A percentile compares a stretch with the other conserved stretches of the same genome.
Conservation (phyloP, 2,888 invertebrate genomes). For the Cantharis rufa region DNA sequence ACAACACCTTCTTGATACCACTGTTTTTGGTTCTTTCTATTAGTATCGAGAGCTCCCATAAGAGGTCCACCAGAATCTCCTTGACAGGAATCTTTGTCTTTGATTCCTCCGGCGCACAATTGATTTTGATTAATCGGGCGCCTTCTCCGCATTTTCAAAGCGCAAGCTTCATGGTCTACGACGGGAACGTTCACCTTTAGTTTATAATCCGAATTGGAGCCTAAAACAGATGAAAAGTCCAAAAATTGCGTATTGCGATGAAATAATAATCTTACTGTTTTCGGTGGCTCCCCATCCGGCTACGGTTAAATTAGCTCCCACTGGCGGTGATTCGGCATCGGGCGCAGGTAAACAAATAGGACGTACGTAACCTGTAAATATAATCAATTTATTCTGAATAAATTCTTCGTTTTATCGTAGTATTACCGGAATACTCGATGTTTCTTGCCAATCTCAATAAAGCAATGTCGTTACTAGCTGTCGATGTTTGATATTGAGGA, state of each 20-base stretch:
- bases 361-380: constrained; percentile 54
- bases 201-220: constrained; percentile 14
- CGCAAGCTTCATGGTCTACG: constrained; percentile 13
- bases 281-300: constrained; percentile 32
- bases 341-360: constrained; percentile 61
- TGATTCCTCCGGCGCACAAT: constrained; percentile 48
- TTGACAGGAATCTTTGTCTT: constrained; percentile 67
- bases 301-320: neutral
- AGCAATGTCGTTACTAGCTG: constrained; percentile 52
- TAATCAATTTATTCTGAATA: neutral
- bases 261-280: constrained; percentile 13
- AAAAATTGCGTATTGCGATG: neutral
- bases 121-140: constrained; percentile 41
- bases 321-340: constrained; percentile 10
- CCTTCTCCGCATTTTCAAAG: neutral
- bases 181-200: constrained; percentile 27
- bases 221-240: neutral
- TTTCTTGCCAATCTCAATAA: constrained; percentile 58
- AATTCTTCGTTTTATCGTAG: neutral
- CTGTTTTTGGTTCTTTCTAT: neutral
- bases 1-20: constrained; percentile 66
- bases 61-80: constrained; percentile 81
- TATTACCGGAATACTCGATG: constrained; percentile 55
- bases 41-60: neutral
- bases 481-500: constrained; percentile 40